Percentiles rank a stretch among this genome's conserved stretches.
These are phyloP conservation scores for Orussus abietinus DNA, from an alignment of 1,140 invertebrate species.

Conservation along the genomic window DNA sequence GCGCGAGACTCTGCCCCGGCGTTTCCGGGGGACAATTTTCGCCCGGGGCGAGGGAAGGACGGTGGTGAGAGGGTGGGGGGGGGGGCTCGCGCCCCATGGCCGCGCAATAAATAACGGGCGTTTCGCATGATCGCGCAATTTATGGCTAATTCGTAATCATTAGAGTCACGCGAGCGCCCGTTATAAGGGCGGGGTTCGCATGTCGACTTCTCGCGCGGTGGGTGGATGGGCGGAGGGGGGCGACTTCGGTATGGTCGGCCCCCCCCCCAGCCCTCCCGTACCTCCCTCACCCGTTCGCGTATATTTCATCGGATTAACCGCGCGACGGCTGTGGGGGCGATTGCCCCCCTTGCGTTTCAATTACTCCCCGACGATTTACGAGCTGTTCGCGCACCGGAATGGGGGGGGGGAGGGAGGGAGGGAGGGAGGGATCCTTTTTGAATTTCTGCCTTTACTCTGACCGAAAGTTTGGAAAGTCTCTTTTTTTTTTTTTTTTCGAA, in stretches of 20 bases:
- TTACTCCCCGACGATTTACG: conserved; percentile 28
- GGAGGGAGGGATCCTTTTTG: no score
- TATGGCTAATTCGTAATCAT: conserved; percentile 40
- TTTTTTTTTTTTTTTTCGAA: no score
- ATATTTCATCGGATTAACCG: conserved; percentile 37
- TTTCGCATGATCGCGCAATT: conserved; percentile 41
- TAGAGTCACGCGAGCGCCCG: conserved; percentile 37
- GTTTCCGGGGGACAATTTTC: no score
- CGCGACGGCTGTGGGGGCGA: no score
- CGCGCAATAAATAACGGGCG: conserved; percentile 30
- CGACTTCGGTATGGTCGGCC: no score
- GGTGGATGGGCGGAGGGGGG: no score
- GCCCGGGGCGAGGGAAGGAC: no score
- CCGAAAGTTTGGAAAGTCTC: no score
- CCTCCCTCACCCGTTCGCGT: no score
- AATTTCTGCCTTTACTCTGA: no score
- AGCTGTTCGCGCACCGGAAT: conserved; percentile 22
- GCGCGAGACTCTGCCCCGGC: no score
- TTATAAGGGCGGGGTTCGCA: conserved; percentile 26
- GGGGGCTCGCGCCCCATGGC: conserved; percentile 5
- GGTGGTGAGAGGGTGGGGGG: not conserved
- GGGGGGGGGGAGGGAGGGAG: not conserved
- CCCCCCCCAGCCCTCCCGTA: no score
- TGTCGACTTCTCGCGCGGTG: conserved; percentile 24
- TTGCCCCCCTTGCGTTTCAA: conserved; percentile 35